Evolutionary conservation across 2,888 invertebrate genomes (phyloP), one percentile per base, ranked within the genome.

Genomic region (Pheosia tremula): DNA sequence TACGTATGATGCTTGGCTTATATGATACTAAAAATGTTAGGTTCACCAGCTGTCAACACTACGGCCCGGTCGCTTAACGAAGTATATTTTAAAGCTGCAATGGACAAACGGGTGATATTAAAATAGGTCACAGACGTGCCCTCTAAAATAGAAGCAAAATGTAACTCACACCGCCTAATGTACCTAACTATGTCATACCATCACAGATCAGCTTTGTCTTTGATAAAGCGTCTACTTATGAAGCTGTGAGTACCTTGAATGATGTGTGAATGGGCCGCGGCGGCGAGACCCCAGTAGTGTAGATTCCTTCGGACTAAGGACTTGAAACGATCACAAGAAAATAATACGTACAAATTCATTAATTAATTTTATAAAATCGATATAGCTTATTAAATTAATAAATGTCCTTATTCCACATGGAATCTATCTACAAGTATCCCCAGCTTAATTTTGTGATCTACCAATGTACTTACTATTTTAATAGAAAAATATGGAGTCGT

Each of bases 161-260:
- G 66, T 73, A 77, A 82, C 75, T 82, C 87, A 85, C 87, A 84
- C 86, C 86, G 86, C 86, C 87, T 86, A 86, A 84, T 83, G 88
- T 86, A 87, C 85, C 86, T 90, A 90, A 88, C 87, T 91, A 89
- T 85, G 86, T 88, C 87, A 86, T 89, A 89, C 87, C 88, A 92
- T 92, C 91, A 92, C 91, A 92, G 91, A 91, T 91, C 91, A 92
- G 91, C 91, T 91, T 91, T 90, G 90, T 89, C 82, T 83, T 85
- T 79, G 70, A 82, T 84, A 85, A 87, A 88, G 84, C 87, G 78
- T 79, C 77, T 82, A 81, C 77, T 78, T 70, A 81, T 80, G 84
- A 85, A 87, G 84, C 83, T 86, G 78, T 84, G 78, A 77, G 71
- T 69, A 66, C 75, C 77, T 75, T 67, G 72, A 68, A 67, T 65